phyloP scores from a whole-genome alignment of 2,888 invertebrate genomes.

The Dryococelus australis region DNA sequence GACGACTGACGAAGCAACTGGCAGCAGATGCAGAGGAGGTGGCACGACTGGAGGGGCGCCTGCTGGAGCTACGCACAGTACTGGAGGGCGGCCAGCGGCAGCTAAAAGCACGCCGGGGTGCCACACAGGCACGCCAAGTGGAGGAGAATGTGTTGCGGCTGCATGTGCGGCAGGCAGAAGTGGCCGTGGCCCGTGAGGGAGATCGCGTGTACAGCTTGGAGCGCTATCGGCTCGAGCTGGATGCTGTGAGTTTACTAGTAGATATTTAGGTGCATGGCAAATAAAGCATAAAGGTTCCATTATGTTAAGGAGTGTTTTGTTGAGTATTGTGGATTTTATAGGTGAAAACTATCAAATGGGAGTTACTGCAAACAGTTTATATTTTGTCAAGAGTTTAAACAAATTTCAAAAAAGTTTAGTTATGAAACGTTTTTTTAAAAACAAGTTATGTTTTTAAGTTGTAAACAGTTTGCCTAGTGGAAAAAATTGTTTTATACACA shows the following conservation, averaged over 20 bases:
- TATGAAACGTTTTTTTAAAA: no score
- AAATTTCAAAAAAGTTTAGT: no score
- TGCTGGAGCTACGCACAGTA: slow-evolving; percentile 64
- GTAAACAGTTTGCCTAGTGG: no score
- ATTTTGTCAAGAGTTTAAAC: no score
- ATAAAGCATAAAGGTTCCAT: no score
- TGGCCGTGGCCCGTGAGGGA: slow-evolving; percentile 69
- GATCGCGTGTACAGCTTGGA: slow-evolving; percentile 72
- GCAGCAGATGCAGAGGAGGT: slow-evolving; percentile 35
- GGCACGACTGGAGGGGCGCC: slow-evolving; percentile 57
- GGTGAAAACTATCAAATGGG: no score
- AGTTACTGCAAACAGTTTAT: no score
- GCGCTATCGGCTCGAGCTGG: slow-evolving; percentile 70
- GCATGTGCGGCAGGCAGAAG: slow-evolving; percentile 70
- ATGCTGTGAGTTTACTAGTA: slow-evolving; percentile 65
- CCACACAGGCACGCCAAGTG: slow-evolving; percentile 61
- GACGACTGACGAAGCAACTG: slow-evolving; percentile 35
- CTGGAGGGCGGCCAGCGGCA: slow-evolving; percentile 68
- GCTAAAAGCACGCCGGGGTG: slow-evolving; percentile 58
- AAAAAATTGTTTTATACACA: no score
- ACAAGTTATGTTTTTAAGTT: no score
- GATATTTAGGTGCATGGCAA: no score
- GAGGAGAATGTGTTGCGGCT: slow-evolving; percentile 61
- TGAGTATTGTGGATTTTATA: no score
- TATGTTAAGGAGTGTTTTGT: no score